Base-by-base conservation (phyloP, 2,888 invertebrate genomes). In the Ctenicera cuprea region DNA sequence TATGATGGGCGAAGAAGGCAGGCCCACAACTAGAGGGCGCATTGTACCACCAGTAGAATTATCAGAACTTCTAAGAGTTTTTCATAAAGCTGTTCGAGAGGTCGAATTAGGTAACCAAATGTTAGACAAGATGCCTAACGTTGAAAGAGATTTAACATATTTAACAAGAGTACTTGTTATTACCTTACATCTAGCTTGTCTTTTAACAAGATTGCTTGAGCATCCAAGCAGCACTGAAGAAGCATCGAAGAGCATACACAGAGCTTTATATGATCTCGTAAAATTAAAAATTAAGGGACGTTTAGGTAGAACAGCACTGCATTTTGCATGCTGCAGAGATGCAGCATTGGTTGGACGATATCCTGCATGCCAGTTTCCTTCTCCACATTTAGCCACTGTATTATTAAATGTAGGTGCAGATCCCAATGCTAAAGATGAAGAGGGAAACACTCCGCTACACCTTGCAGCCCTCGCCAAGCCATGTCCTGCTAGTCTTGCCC, bases 371-470 rank as follows among this genome's bases (percentile, higher is more conserved):
- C 90, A 91, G 81, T 93, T 94, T 82, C 94, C 94, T 0, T 91
- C 93, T 11, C 87, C 90, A 8, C 89, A 92, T 80, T 89, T 94
- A 77, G 93, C 95, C 5, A 90, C 91, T 80, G 92, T 83, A 45
- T 88, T 97, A 83, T 88, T 96, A 76, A 91, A 92, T 78, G 95
- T 95, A 22, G 97, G 97, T 11, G 96, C 96, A 0, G 90, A 93
- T 87, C 93, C 94, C 0, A 93, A 93, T 86, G 93, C 93, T 0
- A 87, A 91, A 1, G 97, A 98, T 87, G 92, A 92, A 65, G 92
- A 92, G 70, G 95, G 95, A 18, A 96, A 97, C 88, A 96, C 96
- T 18, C 94, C 97, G 11, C 90, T 98, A 62, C 97, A 97, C 85
- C 89, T 97, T 74, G 93, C 94, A 0, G 95, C 95, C 75, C 91